These are phyloP conservation scores for Maniola jurtina DNA, from an alignment of 1,140 invertebrate species.

Conservation along the genomic window DNA sequence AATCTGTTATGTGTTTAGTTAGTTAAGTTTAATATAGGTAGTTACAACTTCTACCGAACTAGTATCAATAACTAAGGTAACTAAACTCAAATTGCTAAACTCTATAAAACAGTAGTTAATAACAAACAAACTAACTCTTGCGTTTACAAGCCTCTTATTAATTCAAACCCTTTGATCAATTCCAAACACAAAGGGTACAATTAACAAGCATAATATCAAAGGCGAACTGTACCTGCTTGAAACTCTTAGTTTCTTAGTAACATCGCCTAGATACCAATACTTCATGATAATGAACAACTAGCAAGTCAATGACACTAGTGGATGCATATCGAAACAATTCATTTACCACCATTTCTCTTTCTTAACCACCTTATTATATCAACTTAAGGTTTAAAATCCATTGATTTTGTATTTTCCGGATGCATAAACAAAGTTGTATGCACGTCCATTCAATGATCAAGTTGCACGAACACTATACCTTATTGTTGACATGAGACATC, in stretches of 20 bases:
- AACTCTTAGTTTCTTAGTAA: conserved; percentile 21
- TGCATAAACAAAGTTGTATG: conserved; percentile 37
- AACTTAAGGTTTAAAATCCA: conserved; percentile 33
- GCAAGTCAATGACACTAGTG: conserved; percentile 59
- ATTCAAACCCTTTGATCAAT: conserved; percentile 17
- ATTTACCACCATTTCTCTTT: conserved; percentile 14
- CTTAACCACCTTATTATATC: conserved; percentile 26
- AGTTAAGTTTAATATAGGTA: too few species aligned
- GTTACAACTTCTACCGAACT: too few species aligned
- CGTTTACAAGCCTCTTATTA: conserved; percentile 9
- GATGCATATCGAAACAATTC: conserved; percentile 38
- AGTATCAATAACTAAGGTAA: background rate
- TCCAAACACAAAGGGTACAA: conserved; percentile 13
- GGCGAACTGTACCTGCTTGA: conserved; percentile 18
- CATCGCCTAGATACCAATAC: conserved; percentile 38
- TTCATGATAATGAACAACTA: conserved; percentile 59
- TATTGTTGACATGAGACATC: conserved; percentile 65
- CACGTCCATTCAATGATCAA: conserved; percentile 67
- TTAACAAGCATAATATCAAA: conserved; percentile 18
- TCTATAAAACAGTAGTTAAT: background rate
- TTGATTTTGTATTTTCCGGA: conserved; percentile 7
- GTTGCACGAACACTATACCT: conserved; percentile 65
- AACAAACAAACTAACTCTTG: background rate
- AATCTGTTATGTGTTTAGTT: too few species aligned
- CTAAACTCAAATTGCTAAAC: background rate